Evolutionary conservation across 2,113 vertebrate species (phyloP).

Genomic region (Parotia lawesii): DNA sequence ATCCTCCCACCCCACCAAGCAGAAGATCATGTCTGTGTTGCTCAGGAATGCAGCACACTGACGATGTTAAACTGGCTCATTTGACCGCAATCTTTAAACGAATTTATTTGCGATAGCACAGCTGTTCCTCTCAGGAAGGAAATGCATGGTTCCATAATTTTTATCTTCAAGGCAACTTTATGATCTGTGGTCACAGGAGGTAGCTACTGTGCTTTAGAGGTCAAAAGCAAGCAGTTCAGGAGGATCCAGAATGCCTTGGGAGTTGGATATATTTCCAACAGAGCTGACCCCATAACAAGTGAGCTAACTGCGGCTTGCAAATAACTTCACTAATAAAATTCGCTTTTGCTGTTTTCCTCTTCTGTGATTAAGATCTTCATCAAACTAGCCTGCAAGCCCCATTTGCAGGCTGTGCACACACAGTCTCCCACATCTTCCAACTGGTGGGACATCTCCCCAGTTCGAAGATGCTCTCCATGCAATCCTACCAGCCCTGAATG

Average conservation of each 20-base stretch:
- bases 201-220: constrained; percentile 42
- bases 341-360: background rate
- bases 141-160: constrained; percentile 9
- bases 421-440: background rate
- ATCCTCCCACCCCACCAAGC: background rate
- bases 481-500: background rate
- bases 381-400: background rate
- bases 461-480: background rate
- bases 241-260: background rate
- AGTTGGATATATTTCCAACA: background rate
- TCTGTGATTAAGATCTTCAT: background rate
- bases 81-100: constrained; percentile 25
- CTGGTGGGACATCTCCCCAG: background rate
- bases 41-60: constrained; percentile 9
- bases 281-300: background rate
- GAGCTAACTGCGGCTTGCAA: background rate
- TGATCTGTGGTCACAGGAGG: constrained; percentile 31
- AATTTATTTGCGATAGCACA: constrained; percentile 27
- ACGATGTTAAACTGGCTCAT: constrained; percentile 40
- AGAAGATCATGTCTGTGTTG: background rate
- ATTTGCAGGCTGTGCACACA: background rate
- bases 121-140: constrained; percentile 34
- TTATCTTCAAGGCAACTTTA: constrained; percentile 55
- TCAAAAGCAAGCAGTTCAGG: constrained; percentile 3
- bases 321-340: background rate